phyloP scores from a whole-genome alignment of 2,113 vertebrate species.

The Salvelinus alpinus region DNA sequence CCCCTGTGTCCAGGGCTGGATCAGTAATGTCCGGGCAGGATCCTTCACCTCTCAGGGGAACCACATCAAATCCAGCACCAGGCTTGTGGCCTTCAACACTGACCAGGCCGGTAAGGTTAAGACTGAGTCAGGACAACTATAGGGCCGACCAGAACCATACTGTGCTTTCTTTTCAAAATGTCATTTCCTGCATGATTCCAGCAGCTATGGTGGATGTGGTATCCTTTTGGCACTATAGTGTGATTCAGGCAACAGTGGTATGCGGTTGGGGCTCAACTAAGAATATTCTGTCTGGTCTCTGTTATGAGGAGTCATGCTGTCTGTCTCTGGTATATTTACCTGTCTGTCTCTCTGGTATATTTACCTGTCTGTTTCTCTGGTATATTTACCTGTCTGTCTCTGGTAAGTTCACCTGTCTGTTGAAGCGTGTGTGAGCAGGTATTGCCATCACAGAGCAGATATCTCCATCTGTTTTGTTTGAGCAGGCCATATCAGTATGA shows the following conservation, averaged over 20 bases:
- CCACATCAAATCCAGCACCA: constrained; percentile 85
- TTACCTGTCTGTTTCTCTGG: not conserved
- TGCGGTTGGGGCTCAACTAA: not conserved
- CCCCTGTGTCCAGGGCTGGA: constrained; percentile 81
- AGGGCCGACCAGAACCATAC: not conserved
- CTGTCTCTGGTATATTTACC: not conserved
- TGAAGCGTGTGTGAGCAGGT: not conserved
- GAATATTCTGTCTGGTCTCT: not conserved
- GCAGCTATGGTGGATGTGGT: too few species aligned
- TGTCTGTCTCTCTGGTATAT: too few species aligned
- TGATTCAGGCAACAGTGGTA: not conserved
- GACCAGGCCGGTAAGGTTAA: constrained; percentile 80
- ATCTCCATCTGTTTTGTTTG: constrained; percentile 6
- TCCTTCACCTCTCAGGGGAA: constrained; percentile 75
- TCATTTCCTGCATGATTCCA: too few species aligned
- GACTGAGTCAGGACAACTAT: not conserved
- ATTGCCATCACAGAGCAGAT: not conserved
- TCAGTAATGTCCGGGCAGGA: constrained; percentile 76
- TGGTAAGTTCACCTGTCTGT: not conserved
- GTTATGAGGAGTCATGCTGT: too few species aligned
- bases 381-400: not conserved
- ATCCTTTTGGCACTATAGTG: too few species aligned
- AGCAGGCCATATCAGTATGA: not conserved
- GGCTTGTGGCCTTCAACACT: constrained; percentile 80
- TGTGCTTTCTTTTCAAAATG: too few species aligned